Conservation (phyloP, 2,113 vertebrate species). For the Podocnemis expansa region DNA sequence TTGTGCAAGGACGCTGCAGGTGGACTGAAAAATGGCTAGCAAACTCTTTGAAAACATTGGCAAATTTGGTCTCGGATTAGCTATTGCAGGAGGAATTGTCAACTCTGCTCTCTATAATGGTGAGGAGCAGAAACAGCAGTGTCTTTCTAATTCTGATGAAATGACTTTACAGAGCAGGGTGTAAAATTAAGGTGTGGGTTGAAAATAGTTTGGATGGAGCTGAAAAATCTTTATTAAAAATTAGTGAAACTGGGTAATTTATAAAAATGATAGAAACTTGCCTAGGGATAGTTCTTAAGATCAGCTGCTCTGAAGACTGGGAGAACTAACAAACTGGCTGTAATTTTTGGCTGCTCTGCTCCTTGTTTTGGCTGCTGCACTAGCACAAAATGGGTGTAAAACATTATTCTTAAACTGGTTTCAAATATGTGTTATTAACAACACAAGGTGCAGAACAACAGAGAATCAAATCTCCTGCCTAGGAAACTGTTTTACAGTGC, state of each 20-base stretch:
- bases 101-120: slow-evolving; percentile 97
- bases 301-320: not conserved
- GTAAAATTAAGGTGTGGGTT: not conserved
- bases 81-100: slow-evolving; percentile 89
- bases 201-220: not conserved
- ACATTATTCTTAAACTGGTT: not conserved
- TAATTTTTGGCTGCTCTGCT: fast-evolving
- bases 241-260: not conserved
- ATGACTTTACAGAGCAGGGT: not conserved
- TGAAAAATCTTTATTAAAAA: not conserved
- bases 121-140: slow-evolving; percentile 61
- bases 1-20: not conserved
- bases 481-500: not conserved
- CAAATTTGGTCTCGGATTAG: slow-evolving; percentile 93
- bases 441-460: not conserved
- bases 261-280: not conserved
- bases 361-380: fast-evolving
- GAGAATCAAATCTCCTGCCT: not conserved
- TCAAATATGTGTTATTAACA: not conserved
- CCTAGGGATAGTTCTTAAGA: not conserved
- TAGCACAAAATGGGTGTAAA: fast-evolving
- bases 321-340: not conserved
- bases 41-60: slow-evolving; percentile 93
- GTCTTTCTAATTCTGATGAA: fast-evolving
- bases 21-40: slow-evolving; percentile 77